Base-by-base conservation (phyloP, 2,797 vertebrate genomes). In the Rhadinocentrus ornatus region DNA sequence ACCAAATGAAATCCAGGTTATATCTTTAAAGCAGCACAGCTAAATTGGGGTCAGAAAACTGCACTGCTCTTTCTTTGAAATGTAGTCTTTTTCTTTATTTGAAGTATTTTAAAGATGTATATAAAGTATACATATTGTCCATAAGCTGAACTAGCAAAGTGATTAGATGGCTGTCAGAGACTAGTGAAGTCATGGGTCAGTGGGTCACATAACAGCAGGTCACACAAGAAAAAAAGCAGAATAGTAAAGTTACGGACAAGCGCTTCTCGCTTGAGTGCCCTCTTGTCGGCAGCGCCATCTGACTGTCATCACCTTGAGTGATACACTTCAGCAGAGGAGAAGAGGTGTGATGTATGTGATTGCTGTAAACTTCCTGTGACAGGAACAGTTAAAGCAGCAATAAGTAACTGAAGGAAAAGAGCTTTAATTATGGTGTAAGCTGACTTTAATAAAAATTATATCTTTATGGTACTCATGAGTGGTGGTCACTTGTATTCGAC, bases 301-400 rank as follows among this genome's bases (percentile, higher is more conserved):
- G 76, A 86, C 83, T 87, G 84, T 91, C 90, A 83, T 70, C 90
- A 84, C 86, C 82, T 71, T 88, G 83, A 93, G 87, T 84, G 89
- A 90, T 88, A 91, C 80, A 60, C 86, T 86, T 89, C 83, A 83
- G 50, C 60, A 59, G 71, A 79, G 81, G 75, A 74, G 62, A 83
- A 71, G 82, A 85, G 41, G 81, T 82, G 77, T 67, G 78, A 78
- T 71, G 70, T 66, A 48, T 24, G 66, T 41, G 62, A 66, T 66
- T 69, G 71, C 65, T 65, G 72, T 72, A 83, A 85, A 84, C 62
- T 37, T 74, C 64, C 48, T 44, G 0, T 27, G 39, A 60, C 62
- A 63, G 54, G 58, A 41, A 59, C 71, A 65, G 70, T 79, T 82
- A 84, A 86, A 77, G 61, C 32, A 34, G 48, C 54, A 46, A 81